Evolutionary conservation across 2,797 vertebrate species (phyloP), one percentile per base, ranked within the genome.

Genomic region (Tapera naevia): DNA sequence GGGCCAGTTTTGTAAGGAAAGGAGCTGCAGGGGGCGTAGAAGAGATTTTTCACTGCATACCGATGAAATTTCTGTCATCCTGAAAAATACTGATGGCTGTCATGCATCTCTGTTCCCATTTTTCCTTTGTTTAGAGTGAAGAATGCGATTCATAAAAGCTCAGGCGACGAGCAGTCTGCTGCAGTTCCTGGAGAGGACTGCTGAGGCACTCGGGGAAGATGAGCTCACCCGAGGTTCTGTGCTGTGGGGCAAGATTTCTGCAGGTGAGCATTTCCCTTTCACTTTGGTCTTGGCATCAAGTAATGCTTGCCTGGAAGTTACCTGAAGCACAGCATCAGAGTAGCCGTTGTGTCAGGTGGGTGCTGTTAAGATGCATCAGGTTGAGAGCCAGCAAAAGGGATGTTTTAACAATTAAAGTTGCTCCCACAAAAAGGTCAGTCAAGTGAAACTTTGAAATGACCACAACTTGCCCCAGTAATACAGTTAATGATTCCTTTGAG

Each of bases 131-230:
- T 94, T 94, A 95, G 96, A 98, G 97, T 95, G 97, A 98, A 98
- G 91, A 87, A 99, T 99, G 99, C 97, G 97, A 97, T 98, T 99
- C 95, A 97, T 99, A 94, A 97, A 97, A 17, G 99, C 99, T 60
- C 98, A 98, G 93, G 98, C 99, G 97, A 99, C 98, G 60, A 99
- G 99, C 98, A 98, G 98, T 94, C 97, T 99, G 95, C 98, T 99
- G 97, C 98, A 97, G 15, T 99, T 99, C 96, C 98, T 99, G 57
- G 98, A 98, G 88, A 99, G 99, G 90, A 99, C 99, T n/a, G n/a
- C 98, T 83, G 98, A 99, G 22, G 99, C 99, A 56, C 98, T 99
- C 60, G 98, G 98, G 33, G 99, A 99, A 94, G 99, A 98, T 97
- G 99, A 99, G 81, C 98, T 98, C 95, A 98, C 97, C 3, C 91